Percentiles rank a stretch among this genome's conserved stretches.
Evolutionary conservation across 2,797 vertebrate species (phyloP).

Genomic region (Tokudaia tokunoshimensis): DNA sequence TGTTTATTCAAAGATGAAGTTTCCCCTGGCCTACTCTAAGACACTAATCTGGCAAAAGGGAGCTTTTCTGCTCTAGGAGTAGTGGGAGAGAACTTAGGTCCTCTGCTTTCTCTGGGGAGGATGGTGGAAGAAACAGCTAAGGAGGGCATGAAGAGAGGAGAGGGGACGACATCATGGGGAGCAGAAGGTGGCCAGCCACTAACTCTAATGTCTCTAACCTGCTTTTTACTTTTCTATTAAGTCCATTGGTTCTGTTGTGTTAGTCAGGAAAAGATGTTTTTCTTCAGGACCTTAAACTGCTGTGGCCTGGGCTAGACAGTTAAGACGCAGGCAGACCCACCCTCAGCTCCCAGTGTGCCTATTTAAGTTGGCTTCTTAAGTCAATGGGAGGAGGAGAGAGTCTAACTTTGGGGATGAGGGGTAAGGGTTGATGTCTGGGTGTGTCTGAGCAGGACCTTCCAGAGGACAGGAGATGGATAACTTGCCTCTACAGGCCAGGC

Average conservation of each 20-base stretch:
- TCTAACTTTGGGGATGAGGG: neutral
- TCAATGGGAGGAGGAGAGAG: neutral
- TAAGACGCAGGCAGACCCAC: neutral
- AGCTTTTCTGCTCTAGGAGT: neutral
- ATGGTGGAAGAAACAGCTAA: neutral
- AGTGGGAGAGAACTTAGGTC: neutral
- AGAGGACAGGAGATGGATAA: neutral
- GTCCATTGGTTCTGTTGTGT: neutral
- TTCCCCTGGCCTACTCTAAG: neutral
- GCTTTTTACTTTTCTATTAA: neutral
- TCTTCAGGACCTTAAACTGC: neutral
- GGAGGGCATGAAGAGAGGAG: fast-evolving
- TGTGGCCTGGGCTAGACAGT: neutral
- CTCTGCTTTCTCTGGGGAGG: neutral
- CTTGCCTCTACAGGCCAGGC: neutral
- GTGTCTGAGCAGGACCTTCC: neutral
- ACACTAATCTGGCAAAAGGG: neutral
- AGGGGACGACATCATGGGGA: fast-evolving
- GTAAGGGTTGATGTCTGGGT: neutral
- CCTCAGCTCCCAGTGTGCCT: neutral
- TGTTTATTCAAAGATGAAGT: constrained; percentile 57
- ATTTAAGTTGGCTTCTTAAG: neutral
- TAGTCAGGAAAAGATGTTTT: neutral
- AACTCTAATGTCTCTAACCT: neutral
- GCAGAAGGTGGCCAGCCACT: neutral